Percentiles rank a stretch among this genome's conserved stretches.
phyloP scores from a whole-genome alignment of 2,888 invertebrate genomes.

The Prenolepis imparis region DNA sequence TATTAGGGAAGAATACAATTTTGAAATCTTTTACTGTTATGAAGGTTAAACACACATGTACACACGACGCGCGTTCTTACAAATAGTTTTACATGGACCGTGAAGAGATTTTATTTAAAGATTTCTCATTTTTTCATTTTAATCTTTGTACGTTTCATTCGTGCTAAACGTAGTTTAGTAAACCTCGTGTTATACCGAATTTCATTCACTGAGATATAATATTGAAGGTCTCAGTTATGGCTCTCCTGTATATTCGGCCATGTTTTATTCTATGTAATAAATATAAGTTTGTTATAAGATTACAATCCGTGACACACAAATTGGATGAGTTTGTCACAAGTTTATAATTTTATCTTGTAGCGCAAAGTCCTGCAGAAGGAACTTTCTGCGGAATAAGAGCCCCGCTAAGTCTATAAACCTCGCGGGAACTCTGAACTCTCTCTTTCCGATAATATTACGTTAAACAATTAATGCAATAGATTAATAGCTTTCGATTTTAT shows the following conservation, averaged over 20 bases:
- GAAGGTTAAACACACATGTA: constrained; percentile 8
- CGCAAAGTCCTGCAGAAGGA: background rate
- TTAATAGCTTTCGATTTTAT: constrained; percentile 8
- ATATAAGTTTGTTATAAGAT: background rate
- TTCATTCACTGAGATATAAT: constrained; percentile 70
- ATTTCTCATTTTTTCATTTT: background rate
- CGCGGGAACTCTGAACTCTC: background rate
- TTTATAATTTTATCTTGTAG: background rate
- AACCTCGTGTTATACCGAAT: constrained; percentile 18
- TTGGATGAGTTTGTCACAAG: background rate
- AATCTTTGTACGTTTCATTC: background rate
- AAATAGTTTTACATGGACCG: background rate
- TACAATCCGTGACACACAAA: background rate
- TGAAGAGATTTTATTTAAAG: background rate
- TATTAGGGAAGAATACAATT: background rate
- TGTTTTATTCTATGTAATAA: background rate
- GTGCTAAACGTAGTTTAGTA: background rate
- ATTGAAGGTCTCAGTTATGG: constrained; percentile 72
- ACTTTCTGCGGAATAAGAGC: background rate
- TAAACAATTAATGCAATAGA: background rate
- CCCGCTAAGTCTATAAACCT: background rate
- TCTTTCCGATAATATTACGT: constrained; percentile 5
- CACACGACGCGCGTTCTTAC: background rate
- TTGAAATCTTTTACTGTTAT: constrained; percentile 8
- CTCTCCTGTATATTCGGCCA: background rate